Evolutionary conservation across 2,113 vertebrate genomes (phyloP), one percentile per base, ranked within the genome.

Genomic region (Andinoacara biseriatus): DNA sequence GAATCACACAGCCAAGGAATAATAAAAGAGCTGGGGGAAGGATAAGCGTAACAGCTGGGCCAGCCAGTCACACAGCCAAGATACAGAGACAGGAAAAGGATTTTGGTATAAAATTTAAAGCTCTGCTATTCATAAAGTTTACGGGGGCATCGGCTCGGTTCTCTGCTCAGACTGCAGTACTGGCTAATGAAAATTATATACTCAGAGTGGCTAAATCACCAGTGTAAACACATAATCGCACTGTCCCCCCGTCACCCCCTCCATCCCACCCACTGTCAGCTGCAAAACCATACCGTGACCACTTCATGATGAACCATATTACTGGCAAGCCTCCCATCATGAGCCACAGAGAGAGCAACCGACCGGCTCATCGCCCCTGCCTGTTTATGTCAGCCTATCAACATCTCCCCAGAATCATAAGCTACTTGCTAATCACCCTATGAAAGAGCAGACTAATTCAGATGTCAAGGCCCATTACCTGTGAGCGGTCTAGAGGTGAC

Each of bases 381-480:
- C 83, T 86, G 83, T 90, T 86, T 81, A 85, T 76, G 69, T 63
- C 78, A 31, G 81, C 78, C 84, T 54, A 82, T 86, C 86, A 88
- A 69, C 82, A 84, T 75, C 65, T 67, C 56, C 61, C 56, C 80
- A 86, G 87, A 89, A 90, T 88, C 69, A 85, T 89, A 87, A 90
- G 62, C 91, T 74, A 85, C 84, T 49, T 86, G 85, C 89, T 92
- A 93, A 94, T 94, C 90, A 92, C 54, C 87, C 58, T 83, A 72
- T 88, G 83, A 86, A 86, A 86, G 84, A 90, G 85, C 89, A 85
- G 81, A 76, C 82, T 91, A 92, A 93, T 91, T 92, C 91, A 89
- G 90, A 90, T 89, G 92, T 93, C 93, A 92, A 77, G 91, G 91
- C 81, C 92, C 92, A 93, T 94, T 95, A 93, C 89, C 92, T 91